Evolutionary conservation across 2,888 invertebrate species (phyloP).

Genomic region (Cosmia pyralina): DNA sequence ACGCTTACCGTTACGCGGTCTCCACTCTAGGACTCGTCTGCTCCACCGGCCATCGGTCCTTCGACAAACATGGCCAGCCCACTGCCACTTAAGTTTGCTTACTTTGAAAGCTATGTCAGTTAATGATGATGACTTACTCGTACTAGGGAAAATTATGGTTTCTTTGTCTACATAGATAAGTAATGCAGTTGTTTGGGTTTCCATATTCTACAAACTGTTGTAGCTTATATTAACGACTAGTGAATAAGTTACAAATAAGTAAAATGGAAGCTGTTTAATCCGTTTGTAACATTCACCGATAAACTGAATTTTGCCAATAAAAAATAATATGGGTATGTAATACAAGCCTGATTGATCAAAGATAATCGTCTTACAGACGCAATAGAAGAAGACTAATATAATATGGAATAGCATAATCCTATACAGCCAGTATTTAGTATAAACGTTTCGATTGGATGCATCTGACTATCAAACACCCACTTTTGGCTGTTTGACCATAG

Average conservation of each 20-base stretch:
- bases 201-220: not conserved
- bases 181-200: not conserved
- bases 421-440: not conserved
- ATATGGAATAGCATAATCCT: not conserved
- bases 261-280: not conserved
- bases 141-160: constrained; percentile 11
- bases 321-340: not conserved
- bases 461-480: not conserved
- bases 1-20: too few relatives aligned
- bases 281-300: not conserved
- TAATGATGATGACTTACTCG: too few relatives aligned
- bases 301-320: not conserved
- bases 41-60: too few relatives aligned
- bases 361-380: too few relatives aligned
- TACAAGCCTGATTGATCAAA: not conserved
- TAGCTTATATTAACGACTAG: not conserved
- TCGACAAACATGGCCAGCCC: too few relatives aligned
- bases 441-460: not conserved
- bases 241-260: not conserved
- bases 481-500: not conserved
- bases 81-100: too few relatives aligned
- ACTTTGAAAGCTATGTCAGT: too few relatives aligned
- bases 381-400: not conserved
- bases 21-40: too few relatives aligned
- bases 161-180: not conserved